A percentile compares a stretch with the other conserved stretches of the same genome.
Conservation (phyloP, 2,888 invertebrate genomes). For the Hesperia comma region DNA sequence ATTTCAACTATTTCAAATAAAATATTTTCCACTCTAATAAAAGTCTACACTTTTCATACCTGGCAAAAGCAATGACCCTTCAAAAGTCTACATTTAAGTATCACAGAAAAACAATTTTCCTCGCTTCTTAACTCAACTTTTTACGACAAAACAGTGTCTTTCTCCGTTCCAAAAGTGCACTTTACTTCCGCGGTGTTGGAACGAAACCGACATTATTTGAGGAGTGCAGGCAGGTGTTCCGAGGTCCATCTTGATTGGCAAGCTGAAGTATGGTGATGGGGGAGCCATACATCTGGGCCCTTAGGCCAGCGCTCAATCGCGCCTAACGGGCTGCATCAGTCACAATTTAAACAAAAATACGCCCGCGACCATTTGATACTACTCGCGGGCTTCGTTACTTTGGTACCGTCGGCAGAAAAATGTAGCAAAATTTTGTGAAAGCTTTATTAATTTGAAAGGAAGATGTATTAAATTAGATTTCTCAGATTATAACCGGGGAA, state of each 20-base stretch:
- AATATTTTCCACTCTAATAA: too few relatives aligned
- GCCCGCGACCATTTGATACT: constrained; percentile 65
- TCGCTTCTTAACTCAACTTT: too few relatives aligned
- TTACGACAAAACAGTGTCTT: too few relatives aligned
- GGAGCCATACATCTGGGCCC: constrained; percentile 56
- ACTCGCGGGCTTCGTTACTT: constrained; percentile 66
- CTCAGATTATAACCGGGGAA: too few relatives aligned
- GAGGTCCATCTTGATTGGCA: constrained; percentile 23
- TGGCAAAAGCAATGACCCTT: too few relatives aligned
- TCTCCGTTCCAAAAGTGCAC: too few relatives aligned
- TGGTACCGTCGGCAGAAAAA: constrained; percentile 58
- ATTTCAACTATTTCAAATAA: too few relatives aligned
- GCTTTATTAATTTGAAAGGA: too few relatives aligned
- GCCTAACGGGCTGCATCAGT: constrained; percentile 71
- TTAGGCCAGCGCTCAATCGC: constrained; percentile 54
- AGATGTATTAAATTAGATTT: too few relatives aligned
- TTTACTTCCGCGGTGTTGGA: background rate
- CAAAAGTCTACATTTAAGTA: too few relatives aligned
- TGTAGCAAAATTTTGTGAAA: background rate
- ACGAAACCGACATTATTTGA: background rate
- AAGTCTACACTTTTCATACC: too few relatives aligned
- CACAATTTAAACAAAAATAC: constrained; percentile 81
- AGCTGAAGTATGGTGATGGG: constrained; percentile 20
- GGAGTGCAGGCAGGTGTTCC: constrained; percentile 18
- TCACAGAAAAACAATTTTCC: too few relatives aligned